These are phyloP conservation scores for Diuraphis noxia DNA, from an alignment of 1,140 invertebrate species.

Conservation along the genomic window DNA sequence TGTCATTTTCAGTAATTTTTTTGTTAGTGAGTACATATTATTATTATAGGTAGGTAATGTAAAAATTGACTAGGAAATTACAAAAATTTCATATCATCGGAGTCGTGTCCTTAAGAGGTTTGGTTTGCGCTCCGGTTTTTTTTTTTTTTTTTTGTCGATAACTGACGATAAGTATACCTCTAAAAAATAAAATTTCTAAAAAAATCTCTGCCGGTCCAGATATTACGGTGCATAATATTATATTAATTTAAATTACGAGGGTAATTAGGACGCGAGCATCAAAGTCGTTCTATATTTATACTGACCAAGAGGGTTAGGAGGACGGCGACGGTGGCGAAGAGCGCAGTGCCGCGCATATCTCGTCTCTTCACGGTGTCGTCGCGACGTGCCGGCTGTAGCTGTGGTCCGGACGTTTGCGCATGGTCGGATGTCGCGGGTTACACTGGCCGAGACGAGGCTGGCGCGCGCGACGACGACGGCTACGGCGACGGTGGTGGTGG, in stretches of 20 bases:
- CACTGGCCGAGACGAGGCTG: constrained; percentile 7
- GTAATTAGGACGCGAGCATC: background rate
- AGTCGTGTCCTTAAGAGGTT: background rate
- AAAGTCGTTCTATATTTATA: constrained; percentile 21
- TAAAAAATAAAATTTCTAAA: too few relatives aligned
- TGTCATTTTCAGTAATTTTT: too few relatives aligned
- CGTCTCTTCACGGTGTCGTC: constrained; percentile 38
- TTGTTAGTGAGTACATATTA: too few relatives aligned
- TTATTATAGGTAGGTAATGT: too few relatives aligned
- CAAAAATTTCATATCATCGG: too few relatives aligned
- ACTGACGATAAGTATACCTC: too few relatives aligned
- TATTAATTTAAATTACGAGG: background rate
- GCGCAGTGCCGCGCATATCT: constrained; percentile 20
- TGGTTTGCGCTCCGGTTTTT: background rate
- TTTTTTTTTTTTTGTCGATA: too few relatives aligned
- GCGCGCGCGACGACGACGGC: background rate
- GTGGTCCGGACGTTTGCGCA: constrained; percentile 32
- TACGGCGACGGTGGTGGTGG: background rate
- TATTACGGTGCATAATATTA: too few relatives aligned
- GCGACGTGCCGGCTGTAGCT: constrained; percentile 42
- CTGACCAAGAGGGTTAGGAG: constrained; percentile 34
- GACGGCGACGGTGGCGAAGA: constrained; percentile 1
- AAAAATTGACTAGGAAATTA: too few relatives aligned
- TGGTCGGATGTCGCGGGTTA: constrained; percentile 40
- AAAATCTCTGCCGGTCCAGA: too few relatives aligned